Evolutionary conservation across 1,140 invertebrate genomes (phyloP).

Genomic region (Atta colombica): DNA sequence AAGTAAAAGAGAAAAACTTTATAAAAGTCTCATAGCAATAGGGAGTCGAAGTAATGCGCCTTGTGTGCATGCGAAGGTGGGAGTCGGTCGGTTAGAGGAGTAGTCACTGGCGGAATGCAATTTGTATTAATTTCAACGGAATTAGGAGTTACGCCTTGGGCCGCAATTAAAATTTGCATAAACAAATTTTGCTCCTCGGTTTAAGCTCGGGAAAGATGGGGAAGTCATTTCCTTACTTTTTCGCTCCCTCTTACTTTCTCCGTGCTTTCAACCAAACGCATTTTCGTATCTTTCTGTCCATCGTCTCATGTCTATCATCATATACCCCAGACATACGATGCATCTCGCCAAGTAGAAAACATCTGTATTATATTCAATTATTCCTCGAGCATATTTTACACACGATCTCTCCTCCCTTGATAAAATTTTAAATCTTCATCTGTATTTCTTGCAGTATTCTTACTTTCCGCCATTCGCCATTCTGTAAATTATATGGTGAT

Average conservation of each 20-base stretch:
- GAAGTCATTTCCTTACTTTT: constrained; percentile 2
- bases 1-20: constrained; percentile 52
- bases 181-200: constrained; percentile 77
- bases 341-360: not conserved
- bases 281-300: constrained; percentile 33
- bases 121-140: constrained; percentile 81
- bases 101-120: constrained; percentile 71
- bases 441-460: not conserved
- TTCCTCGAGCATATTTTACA: not conserved
- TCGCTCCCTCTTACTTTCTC: not conserved
- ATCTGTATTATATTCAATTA: not conserved
- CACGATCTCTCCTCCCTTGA: not conserved
- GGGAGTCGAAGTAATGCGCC: constrained; percentile 26
- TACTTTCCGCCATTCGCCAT: not conserved
- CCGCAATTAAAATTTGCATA: constrained; percentile 82
- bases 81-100: constrained; percentile 37
- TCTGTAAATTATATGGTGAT: not conserved
- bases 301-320: not conserved
- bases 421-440: not conserved
- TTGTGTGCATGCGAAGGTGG: constrained; percentile 47
- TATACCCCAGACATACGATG: not conserved
- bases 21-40: constrained; percentile 64
- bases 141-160: constrained; percentile 79
- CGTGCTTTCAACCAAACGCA: not conserved
- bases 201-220: constrained; percentile 65